Evolutionary conservation across 2,888 invertebrate species (phyloP).

Genomic region (Anagyrus pseudococci): DNA sequence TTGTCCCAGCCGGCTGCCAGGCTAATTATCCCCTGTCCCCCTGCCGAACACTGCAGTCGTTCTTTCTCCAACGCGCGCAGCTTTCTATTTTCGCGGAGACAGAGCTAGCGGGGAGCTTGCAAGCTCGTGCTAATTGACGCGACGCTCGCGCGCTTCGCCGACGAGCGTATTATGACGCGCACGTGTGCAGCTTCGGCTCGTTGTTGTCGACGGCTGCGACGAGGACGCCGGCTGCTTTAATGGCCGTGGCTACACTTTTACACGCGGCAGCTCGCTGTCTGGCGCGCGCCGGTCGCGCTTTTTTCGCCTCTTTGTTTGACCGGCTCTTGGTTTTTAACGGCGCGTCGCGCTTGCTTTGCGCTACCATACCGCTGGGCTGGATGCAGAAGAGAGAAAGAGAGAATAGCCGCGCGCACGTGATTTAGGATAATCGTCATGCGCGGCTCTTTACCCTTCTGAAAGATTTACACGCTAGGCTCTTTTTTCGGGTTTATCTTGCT

Average conservation of each 20-base stretch:
- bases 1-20: slow-evolving; percentile 40
- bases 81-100: slow-evolving; percentile 30
- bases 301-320: slow-evolving; percentile 12
- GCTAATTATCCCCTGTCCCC: slow-evolving; percentile 41
- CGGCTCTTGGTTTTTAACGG: no score
- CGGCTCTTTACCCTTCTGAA: slow-evolving; percentile 1
- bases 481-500: neutral
- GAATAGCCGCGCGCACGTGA: neutral
- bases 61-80: neutral
- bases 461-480: slow-evolving; percentile 1
- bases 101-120: slow-evolving; percentile 19
- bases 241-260: no score
- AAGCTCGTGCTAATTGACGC: slow-evolving; percentile 47
- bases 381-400: slow-evolving; percentile 5
- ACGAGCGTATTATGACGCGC: no score
- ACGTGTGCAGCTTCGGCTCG: no score
- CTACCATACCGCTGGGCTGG: no score
- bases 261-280: neutral
- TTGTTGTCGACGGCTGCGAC: neutral
- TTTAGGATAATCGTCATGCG: slow-evolving; percentile 6
- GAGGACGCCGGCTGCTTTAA: neutral
- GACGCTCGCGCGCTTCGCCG: no score
- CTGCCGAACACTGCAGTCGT: no score
- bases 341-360: no score
- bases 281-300: neutral